Percentiles rank a stretch among this genome's conserved stretches.
These are phyloP conservation scores for Hippolais icterina DNA, from an alignment of 2,113 vertebrate genomes.

Conservation along the genomic window DNA sequence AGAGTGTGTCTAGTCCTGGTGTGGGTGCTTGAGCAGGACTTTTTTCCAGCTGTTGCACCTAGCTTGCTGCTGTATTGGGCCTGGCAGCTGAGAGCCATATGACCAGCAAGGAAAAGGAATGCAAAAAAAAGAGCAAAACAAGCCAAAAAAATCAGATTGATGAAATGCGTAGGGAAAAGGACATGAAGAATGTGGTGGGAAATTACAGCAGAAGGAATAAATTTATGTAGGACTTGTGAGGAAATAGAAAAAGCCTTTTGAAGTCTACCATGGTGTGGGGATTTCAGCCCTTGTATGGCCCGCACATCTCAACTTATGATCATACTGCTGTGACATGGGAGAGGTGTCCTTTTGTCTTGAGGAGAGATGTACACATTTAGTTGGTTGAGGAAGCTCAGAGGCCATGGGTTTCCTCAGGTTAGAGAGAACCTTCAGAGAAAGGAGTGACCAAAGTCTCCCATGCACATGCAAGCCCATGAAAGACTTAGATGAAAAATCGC, in stretches of 20 bases:
- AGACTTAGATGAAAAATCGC: neutral
- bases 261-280: accelerated
- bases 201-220: neutral
- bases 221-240: neutral
- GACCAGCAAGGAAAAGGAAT: neutral
- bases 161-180: neutral
- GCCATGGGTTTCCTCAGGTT: neutral
- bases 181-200: neutral
- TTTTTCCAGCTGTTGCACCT: neutral
- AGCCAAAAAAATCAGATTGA: neutral
- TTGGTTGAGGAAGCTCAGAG: neutral
- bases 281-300: neutral
- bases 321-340: neutral
- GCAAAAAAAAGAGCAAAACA: neutral
- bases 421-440: neutral
- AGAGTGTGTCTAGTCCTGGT: neutral
- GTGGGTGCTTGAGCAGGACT: neutral
- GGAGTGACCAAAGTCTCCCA: neutral
- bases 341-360: neutral
- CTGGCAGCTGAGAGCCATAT: neutral
- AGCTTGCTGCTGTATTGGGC: neutral
- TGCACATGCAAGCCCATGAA: neutral
- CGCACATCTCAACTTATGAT: neutral
- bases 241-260: neutral
- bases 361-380: neutral